phyloP scores from a whole-genome alignment of 2,113 vertebrate genomes.

The Marmota monax region DNA sequence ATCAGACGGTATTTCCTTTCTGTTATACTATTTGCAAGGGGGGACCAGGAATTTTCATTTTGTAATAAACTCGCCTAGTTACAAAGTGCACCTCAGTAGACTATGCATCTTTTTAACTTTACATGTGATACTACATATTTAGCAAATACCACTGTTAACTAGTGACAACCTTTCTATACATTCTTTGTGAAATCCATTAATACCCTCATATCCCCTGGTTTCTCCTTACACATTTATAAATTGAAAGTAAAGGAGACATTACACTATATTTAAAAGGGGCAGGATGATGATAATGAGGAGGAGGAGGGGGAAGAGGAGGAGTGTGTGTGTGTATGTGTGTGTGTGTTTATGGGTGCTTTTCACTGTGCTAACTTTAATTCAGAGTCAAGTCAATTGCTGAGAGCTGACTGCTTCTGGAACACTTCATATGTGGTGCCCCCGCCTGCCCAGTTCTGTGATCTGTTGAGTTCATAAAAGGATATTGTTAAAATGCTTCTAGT shows the following conservation, averaged over 20 bases:
- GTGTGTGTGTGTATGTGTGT: too few relatives aligned
- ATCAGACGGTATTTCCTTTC: background rate
- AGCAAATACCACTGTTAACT: background rate
- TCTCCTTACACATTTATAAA: background rate
- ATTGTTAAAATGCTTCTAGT: background rate
- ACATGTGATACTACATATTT: background rate
- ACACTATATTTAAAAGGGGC: background rate
- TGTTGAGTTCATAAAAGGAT: background rate
- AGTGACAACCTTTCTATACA: background rate
- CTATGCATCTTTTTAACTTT: background rate
- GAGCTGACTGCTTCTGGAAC: background rate
- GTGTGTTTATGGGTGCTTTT: background rate
- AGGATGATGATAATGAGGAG: background rate
- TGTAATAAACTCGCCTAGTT: background rate
- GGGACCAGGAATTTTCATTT: background rate
- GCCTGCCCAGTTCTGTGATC: background rate
- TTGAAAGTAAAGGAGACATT: background rate
- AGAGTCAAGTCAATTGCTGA: background rate
- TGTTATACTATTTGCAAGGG: background rate
- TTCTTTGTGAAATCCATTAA: conserved; percentile 10
- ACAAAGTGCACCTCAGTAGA: background rate
- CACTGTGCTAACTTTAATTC: background rate
- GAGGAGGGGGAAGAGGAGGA: too few relatives aligned
- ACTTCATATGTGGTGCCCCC: accelerated
- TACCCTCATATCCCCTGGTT: background rate